Conservation (phyloP, 2,888 invertebrate species). For the Agonum fuliginosum region DNA sequence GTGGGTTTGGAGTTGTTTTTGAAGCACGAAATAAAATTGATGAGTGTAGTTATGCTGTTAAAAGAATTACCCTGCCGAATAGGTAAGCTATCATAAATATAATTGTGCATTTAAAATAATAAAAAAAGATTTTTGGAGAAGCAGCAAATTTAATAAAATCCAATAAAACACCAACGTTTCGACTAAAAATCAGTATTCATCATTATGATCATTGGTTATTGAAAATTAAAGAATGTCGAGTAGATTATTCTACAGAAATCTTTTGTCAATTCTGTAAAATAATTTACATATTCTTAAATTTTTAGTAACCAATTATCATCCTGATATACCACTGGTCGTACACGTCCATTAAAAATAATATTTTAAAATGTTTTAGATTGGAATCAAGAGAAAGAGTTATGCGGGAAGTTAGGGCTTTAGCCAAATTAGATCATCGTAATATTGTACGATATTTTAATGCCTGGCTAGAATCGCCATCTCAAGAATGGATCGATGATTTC, state of each 20-base stretch:
- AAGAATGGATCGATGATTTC: constrained; percentile 88
- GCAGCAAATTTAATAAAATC: no score
- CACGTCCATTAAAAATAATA: constrained; percentile 14
- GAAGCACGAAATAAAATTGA: constrained; percentile 96
- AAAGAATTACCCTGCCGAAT: constrained; percentile 91
- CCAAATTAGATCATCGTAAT: constrained; percentile 94
- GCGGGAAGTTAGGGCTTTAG: constrained; percentile 95
- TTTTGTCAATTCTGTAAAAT: no score
- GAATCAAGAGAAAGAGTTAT: constrained; percentile 90
- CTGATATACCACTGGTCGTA: no score
- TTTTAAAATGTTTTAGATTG: constrained; percentile 74
- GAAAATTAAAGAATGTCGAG: no score
- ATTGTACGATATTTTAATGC: constrained; percentile 97
- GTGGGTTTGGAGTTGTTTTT: constrained; percentile 98
- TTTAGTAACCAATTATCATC: no score
- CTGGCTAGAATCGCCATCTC: constrained; percentile 95
- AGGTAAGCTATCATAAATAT: constrained; percentile 73
- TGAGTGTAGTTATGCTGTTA: constrained; percentile 95
- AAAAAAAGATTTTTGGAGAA: no score
- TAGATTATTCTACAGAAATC: no score
- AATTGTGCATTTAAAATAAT: constrained; percentile 2
- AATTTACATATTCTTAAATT: no score
- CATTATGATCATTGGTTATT: no score
- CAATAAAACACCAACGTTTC: no score
- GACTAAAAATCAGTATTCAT: no score